Base-by-base conservation (phyloP, 2,113 vertebrate species). In the Percopsis transmontana region DNA sequence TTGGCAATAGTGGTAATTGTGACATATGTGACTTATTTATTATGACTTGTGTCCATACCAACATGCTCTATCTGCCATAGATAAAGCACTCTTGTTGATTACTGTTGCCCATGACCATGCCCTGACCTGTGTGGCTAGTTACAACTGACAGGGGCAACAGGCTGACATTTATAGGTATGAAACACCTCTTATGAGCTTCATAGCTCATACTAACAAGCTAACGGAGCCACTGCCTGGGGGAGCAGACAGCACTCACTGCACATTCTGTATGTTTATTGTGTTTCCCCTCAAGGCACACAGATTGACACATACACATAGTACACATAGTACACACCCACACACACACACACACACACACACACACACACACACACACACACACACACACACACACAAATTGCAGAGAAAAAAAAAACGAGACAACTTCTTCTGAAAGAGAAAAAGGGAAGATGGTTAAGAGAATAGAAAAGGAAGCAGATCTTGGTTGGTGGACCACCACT, bases 121-220 rank as follows among this genome's bases (percentile, higher is more conserved):
- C n/a, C 53, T 79, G 70, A 83, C 73, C 70, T 58, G 64, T 62
- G n/a, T 68, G 40, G 51, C 77, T 41, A 45, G 57, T 62, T 58
- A 47, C n/a, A 70, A 56, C 72, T 58, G 81, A 68, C 47, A 63
- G 9, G 42, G 20, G 55, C 74, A 70, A 57, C 21, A 72, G 44
- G 56, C 40, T 74, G 79, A 78, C 69, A 72, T 81, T 81, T 73
- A 88, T 72, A 81, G 61, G 84, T 78, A 69, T 70, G 75, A 69
- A 83, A 59, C 58, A 50, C 72, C 73, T 75, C 27, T 33, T 33
- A 33, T 79, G 74, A 80, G 63, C 18, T 79, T 72, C 51, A 59
- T 56, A 45, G 59, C 54, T 45, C 69, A 24, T 44, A 40, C 27
- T 68, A 71, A 75, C 62, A 68, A 18, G 48, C 72, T 79, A 78